Evolutionary conservation across 2,113 vertebrate species (phyloP).

Genomic region (Typhlomys cinereus): DNA sequence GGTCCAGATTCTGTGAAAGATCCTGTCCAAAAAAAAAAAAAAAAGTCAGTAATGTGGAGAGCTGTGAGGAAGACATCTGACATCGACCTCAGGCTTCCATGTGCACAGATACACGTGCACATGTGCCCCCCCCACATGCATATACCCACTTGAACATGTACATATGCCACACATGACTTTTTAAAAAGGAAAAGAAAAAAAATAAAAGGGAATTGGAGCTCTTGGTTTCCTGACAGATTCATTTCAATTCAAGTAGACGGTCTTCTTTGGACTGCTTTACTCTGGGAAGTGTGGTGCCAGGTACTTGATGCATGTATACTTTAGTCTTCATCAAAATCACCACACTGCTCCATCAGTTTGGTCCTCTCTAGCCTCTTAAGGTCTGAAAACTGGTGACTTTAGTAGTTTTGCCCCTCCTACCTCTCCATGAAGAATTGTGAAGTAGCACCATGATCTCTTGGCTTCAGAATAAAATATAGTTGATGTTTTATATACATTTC

Average conservation of each 20-base stretch:
- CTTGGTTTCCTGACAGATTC: neutral
- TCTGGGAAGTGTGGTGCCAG: neutral
- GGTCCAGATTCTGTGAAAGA: neutral
- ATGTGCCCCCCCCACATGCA: too few relatives aligned
- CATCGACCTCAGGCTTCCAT: neutral
- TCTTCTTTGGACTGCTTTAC: neutral
- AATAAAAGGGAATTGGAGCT: neutral
- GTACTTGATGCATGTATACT: too few relatives aligned
- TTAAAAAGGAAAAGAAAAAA: too few relatives aligned
- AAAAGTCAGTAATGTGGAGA: neutral
- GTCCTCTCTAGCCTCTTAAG: neutral
- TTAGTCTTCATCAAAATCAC: slow-evolving; percentile 5
- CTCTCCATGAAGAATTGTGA: neutral
- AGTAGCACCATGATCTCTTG: neutral
- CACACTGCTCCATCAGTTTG: neutral
- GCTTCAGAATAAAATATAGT: neutral
- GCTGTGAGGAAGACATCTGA: neutral
- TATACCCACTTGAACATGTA: neutral
- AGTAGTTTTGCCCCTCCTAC: neutral
- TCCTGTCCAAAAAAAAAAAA: neutral
- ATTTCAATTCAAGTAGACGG: neutral
- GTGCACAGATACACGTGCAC: neutral
- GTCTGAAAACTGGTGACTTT: neutral
- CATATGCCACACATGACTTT: neutral
- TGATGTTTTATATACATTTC: neutral